Conservation (phyloP, 2,888 invertebrate species). For the Tolmerus cingulatus region DNA sequence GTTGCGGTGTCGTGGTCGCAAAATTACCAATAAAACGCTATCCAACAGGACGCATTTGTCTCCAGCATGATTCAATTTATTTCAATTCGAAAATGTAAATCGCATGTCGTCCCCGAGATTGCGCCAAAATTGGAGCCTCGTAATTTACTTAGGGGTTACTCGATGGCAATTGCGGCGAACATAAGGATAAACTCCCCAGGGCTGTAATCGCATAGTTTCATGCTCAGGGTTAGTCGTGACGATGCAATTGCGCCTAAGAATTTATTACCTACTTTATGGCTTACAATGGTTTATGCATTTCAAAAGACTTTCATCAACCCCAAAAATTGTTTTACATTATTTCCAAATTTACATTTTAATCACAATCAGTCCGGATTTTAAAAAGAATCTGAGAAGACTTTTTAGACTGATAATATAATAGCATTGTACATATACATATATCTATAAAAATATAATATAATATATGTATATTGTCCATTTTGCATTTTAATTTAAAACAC, state of each 20-base stretch:
- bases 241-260: not conserved
- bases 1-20: not conserved
- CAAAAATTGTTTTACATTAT: too few relatives aligned
- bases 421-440: too few relatives aligned
- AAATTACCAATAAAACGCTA: not conserved
- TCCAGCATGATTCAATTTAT: not conserved
- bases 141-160: not conserved
- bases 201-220: not conserved
- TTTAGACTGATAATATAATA: too few relatives aligned
- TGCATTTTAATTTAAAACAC: too few relatives aligned
- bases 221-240: not conserved
- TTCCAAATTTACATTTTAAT: too few relatives aligned
- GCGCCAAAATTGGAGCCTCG: not conserved
- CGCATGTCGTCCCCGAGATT: not conserved
- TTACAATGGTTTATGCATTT: not conserved
- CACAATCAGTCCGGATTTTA: too few relatives aligned
- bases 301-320: not conserved
- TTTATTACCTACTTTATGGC: not conserved
- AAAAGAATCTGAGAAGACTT: too few relatives aligned
- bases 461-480: too few relatives aligned
- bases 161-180: not conserved
- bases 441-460: too few relatives aligned
- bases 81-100: constrained; percentile 3
- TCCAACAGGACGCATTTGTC: not conserved
- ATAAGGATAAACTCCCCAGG: not conserved